Evolutionary conservation across 2,797 vertebrate species (phyloP).

Genomic region (Philypnodon macrostomus): DNA sequence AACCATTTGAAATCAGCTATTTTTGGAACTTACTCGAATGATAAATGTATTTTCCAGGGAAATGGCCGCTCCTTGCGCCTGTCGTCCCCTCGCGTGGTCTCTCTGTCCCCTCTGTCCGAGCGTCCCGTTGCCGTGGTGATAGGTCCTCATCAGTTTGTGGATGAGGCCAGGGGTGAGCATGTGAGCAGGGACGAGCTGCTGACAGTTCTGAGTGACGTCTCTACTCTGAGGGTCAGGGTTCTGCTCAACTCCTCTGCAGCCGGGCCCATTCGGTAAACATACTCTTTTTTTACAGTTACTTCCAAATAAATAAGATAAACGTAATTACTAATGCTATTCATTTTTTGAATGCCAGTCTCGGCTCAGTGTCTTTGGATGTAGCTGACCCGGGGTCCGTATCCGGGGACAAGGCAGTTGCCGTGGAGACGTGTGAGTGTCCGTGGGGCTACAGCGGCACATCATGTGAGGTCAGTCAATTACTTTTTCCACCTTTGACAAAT

Average conservation of each 20-base stretch:
- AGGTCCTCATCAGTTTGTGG: conserved; percentile 73
- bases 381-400: conserved; percentile 73
- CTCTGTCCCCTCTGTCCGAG: conserved; percentile 78
- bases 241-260: conserved; percentile 76
- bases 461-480: conserved; percentile 87
- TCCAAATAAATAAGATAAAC: too few relatives aligned
- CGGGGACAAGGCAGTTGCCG: conserved; percentile 69
- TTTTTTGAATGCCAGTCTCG: conserved; percentile 72
- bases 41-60: conserved; percentile 82
- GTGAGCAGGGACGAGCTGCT: conserved; percentile 84
- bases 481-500: neutral
- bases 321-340: too few relatives aligned
- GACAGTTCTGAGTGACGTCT: conserved; percentile 81
- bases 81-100: conserved; percentile 62
- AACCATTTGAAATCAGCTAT: too few relatives aligned
- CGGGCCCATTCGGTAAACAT: conserved; percentile 77
- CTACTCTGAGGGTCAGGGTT: conserved; percentile 79
- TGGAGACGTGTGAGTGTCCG: conserved; percentile 91
- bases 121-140: conserved; percentile 73
- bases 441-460: conserved; percentile 89
- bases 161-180: conserved; percentile 66
- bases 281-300: too few relatives aligned
- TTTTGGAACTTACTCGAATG: too few relatives aligned
- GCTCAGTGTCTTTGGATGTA: conserved; percentile 80
- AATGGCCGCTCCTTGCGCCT: conserved; percentile 76